Evolutionary conservation across 2,888 invertebrate genomes (phyloP).

Genomic region (Sarcophaga rosellei): DNA sequence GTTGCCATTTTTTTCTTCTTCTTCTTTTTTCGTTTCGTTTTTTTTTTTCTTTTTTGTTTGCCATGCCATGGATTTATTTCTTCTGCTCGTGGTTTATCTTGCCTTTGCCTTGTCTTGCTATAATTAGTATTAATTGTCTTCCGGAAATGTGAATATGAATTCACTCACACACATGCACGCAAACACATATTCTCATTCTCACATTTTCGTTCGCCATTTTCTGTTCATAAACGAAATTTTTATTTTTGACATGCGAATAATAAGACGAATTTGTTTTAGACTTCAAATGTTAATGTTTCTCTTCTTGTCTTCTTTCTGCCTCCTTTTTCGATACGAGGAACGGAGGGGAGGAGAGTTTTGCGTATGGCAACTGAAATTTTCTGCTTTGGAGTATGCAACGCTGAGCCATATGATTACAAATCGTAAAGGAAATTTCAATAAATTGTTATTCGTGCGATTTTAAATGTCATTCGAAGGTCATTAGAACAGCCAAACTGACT

Average conservation of each 20-base stretch:
- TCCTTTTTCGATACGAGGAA: too few relatives aligned
- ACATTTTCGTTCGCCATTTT: not conserved
- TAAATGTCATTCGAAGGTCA: too few relatives aligned
- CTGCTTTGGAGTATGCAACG: too few relatives aligned
- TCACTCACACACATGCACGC: not conserved
- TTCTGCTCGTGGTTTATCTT: not conserved
- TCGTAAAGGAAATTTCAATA: too few relatives aligned
- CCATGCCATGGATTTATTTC: not conserved
- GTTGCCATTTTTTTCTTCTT: not conserved
- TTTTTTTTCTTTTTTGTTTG: not conserved
- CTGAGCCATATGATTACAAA: too few relatives aligned
- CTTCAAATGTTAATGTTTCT: too few relatives aligned
- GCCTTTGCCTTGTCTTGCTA: not conserved
- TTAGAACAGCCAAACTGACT: too few relatives aligned
- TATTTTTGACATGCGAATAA: not conserved
- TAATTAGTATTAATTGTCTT: slow-evolving; percentile 51
- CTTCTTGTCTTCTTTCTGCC: too few relatives aligned
- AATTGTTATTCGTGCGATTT: too few relatives aligned
- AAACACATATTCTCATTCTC: not conserved
- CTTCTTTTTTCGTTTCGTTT: not conserved
- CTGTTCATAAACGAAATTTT: slow-evolving; percentile 5
- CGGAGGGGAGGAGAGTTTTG: too few relatives aligned
- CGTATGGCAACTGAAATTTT: too few relatives aligned
- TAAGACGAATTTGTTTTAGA: not conserved
- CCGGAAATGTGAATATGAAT: not conserved